Percentiles rank a stretch among this genome's conserved stretches.
Conservation (phyloP, 2,113 vertebrate genomes). For the Atlantisia rogersi region DNA sequence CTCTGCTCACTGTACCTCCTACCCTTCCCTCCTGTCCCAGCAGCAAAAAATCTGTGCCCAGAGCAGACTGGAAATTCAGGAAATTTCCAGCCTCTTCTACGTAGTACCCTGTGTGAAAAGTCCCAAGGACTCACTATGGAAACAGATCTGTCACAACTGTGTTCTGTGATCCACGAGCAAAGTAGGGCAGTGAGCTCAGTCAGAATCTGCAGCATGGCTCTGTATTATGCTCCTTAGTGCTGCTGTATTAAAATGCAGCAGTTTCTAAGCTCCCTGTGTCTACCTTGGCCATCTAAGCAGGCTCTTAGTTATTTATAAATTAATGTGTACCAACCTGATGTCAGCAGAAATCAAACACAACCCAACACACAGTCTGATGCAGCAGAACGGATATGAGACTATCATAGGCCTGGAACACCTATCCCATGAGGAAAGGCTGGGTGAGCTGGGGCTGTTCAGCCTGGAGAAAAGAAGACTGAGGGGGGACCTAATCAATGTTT, state of each 20-base stretch:
- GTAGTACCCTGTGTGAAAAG: not conserved
- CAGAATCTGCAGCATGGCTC: not conserved
- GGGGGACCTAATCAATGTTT: too few relatives aligned
- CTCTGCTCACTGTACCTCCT: not conserved
- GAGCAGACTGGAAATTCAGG: not conserved
- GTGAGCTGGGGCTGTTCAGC: too few relatives aligned
- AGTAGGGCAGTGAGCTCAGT: not conserved
- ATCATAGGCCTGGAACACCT: not conserved
- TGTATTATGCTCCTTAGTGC: not conserved
- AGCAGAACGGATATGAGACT: not conserved
- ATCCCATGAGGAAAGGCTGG: too few relatives aligned
- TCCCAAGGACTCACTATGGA: not conserved
- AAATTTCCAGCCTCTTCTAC: slow-evolving; percentile 5
- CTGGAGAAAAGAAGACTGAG: too few relatives aligned
- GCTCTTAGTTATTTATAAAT: not conserved
- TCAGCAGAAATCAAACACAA: not conserved
- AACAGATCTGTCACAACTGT: slow-evolving; percentile 1
- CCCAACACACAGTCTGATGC: not conserved
- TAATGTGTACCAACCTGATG: not conserved
- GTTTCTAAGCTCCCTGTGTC: not conserved
- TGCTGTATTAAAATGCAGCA: not conserved
- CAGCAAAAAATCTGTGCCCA: not conserved
- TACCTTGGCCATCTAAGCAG: not conserved
- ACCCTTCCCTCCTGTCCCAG: not conserved
- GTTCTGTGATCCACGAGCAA: not conserved